Percentiles rank a stretch among this genome's conserved stretches.
These are phyloP conservation scores for Phoebastria nigripes DNA, from an alignment of 2,797 vertebrate genomes.

Conservation along the genomic window DNA sequence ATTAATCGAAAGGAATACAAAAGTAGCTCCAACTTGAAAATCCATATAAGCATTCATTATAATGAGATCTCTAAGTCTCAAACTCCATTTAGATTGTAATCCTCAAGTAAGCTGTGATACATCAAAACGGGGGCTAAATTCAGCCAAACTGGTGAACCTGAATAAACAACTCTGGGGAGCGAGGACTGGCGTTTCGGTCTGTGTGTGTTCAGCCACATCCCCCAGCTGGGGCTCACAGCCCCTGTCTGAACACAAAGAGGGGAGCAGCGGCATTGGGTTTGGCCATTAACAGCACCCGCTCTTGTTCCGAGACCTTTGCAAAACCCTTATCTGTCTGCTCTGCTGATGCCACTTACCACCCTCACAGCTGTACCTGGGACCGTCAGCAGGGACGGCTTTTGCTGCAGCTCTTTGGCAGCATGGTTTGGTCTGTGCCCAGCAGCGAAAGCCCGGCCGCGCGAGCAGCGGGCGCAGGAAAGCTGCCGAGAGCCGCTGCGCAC, in stretches of 20 bases:
- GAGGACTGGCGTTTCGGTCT: fast-evolving
- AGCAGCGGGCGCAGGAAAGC: not conserved
- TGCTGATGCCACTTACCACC: not conserved
- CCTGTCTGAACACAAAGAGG: fast-evolving
- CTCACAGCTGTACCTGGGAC: not conserved
- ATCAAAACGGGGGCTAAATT: not conserved
- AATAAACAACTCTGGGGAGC: not conserved
- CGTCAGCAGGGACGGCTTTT: not conserved
- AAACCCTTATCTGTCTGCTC: not conserved
- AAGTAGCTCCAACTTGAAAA: not conserved
- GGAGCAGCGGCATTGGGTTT: fast-evolving
- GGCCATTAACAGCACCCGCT: fast-evolving
- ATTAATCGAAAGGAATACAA: not conserved
- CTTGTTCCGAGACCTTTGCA: not conserved
- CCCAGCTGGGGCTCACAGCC: not conserved
- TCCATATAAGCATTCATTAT: not conserved
- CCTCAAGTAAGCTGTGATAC: not conserved
- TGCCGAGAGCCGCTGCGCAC: not conserved
- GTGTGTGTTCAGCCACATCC: not conserved
- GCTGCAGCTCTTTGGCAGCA: fast-evolving
- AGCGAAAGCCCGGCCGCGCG: not conserved
- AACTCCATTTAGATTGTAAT: not conserved
- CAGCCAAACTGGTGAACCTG: not conserved
- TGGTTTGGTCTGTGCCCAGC: not conserved
- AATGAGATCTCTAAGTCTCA: not conserved